Evolutionary conservation across 2,888 invertebrate genomes (phyloP), one percentile per base, ranked within the genome.

Genomic region (Orchesellides sinensis): DNA sequence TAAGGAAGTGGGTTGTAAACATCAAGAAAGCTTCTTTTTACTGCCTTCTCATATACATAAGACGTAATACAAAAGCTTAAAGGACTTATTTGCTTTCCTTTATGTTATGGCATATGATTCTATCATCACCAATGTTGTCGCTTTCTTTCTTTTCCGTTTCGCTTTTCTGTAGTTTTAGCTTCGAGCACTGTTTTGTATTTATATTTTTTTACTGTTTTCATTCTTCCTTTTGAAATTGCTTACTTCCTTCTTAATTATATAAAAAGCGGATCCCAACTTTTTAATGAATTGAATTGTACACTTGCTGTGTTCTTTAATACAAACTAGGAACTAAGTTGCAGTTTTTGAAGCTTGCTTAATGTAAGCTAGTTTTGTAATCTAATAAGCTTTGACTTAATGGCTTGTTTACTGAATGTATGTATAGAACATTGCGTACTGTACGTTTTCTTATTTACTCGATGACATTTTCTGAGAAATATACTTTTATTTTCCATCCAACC

Each of bases 1-100:
- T 78, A 78, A 69, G 78, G 78, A 78, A 78, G 78, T 69, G 78
- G 69, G 78, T 78, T 78, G 78, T 78, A 78, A 78, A 78, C 69
- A 78, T 61, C 45, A 69, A 59, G 78, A 54, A 75, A 75, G 66
- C 65, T 69, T 78, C 78, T 78, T 66, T n/a, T 69, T 78, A 68
- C 78, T 56, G 69, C n/a, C 29, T 78, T 68, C 61, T 61, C 61
- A 54, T 21, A 12, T 56, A 10, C n/a, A n/a, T 75, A 54, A 75
- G 54, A 65, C 75, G 49, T 40, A n/a, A n/a, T n/a, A 63, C 45
- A 70, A 56, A 35, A 66, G 54, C 65, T 75, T 56, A 75, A 75
- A 74, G 56, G 65, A 45, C 52, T 66, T 65, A n/a, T n/a, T n/a
- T n/a, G n/a, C n/a, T 74, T 65, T 45, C 32, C 66, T 56, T 29